phyloP scores from a whole-genome alignment of 2,113 vertebrate species.

The Piaya cayana region DNA sequence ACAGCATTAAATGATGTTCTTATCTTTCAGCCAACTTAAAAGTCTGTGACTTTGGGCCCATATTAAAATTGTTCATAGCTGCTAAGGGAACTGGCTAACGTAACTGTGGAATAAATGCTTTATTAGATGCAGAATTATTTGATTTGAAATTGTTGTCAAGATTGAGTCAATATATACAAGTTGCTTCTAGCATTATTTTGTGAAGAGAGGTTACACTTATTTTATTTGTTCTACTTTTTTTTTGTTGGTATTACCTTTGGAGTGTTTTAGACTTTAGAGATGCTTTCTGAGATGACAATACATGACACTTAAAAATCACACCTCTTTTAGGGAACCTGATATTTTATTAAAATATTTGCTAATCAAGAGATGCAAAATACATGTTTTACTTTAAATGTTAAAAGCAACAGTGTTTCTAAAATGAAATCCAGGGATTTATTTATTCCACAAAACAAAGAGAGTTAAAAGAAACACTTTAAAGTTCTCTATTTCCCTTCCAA shows the following conservation, averaged over 20 bases:
- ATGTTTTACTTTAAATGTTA: not conserved
- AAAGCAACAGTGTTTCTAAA: slow-evolving; percentile 15
- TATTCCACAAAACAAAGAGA: slow-evolving; percentile 18
- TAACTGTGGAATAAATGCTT: not conserved
- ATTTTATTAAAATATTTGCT: not conserved
- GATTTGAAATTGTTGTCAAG: not conserved
- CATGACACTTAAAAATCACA: not conserved
- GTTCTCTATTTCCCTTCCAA: slow-evolving; percentile 45
- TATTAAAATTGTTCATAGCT: not conserved
- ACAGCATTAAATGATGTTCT: not conserved
- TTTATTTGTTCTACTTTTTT: not conserved
- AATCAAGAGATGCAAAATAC: not conserved
- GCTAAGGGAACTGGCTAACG: not conserved
- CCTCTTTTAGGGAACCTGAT: not conserved
- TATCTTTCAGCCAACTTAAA: not conserved
- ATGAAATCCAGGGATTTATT: slow-evolving; percentile 29
- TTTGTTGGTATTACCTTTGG: not conserved
- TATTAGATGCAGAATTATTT: not conserved
- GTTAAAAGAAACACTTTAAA: slow-evolving; percentile 49
- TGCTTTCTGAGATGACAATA: not conserved
- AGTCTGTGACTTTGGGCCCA: not conserved
- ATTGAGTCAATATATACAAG: not conserved
- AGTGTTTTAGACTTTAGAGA: not conserved
- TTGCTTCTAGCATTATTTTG: not conserved
- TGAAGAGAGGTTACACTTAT: not conserved